Conservation (phyloP, 2,888 invertebrate species). For the Buathra laborator region DNA sequence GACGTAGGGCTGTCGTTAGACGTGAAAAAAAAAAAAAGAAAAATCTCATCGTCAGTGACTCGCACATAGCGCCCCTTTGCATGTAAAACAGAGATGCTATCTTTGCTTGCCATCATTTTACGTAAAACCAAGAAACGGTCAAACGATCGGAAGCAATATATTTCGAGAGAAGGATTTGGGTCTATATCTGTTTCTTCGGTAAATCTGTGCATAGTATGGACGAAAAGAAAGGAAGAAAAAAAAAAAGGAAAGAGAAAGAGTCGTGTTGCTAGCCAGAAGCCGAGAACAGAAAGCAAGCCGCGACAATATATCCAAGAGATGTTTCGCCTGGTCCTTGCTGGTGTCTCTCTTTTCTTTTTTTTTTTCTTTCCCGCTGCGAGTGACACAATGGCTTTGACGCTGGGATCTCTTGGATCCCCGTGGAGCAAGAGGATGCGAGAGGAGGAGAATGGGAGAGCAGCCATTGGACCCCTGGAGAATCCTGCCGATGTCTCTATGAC, state of each 20-base stretch:
- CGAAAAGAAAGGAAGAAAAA: background rate
- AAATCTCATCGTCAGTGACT: conserved; percentile 11
- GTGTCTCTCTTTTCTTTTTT: conserved; percentile 59
- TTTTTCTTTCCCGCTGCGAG: conserved; percentile 70
- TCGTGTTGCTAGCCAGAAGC: background rate
- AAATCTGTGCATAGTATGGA: background rate
- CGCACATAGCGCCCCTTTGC: background rate
- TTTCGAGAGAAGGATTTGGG: background rate
- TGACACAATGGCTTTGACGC: conserved; percentile 74
- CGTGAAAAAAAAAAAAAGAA: conserved; percentile 8
- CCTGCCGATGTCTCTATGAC: conserved; percentile 74
- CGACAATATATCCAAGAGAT: conserved; percentile 43
- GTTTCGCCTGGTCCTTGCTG: conserved; percentile 30
- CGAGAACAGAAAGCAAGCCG: conserved; percentile 4
- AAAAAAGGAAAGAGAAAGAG: background rate
- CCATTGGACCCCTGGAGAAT: conserved; percentile 70
- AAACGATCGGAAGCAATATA: background rate
- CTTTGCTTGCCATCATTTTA: background rate
- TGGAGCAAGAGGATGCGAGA: conserved; percentile 47
- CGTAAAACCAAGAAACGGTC: background rate
- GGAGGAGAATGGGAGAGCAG: conserved; percentile 22
- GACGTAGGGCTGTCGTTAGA: background rate
- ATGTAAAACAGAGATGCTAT: background rate
- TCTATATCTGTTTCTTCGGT: background rate
- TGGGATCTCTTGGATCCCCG: conserved; percentile 64